phyloP scores from a whole-genome alignment of 1,140 invertebrate species.

The Helicoverpa zea region DNA sequence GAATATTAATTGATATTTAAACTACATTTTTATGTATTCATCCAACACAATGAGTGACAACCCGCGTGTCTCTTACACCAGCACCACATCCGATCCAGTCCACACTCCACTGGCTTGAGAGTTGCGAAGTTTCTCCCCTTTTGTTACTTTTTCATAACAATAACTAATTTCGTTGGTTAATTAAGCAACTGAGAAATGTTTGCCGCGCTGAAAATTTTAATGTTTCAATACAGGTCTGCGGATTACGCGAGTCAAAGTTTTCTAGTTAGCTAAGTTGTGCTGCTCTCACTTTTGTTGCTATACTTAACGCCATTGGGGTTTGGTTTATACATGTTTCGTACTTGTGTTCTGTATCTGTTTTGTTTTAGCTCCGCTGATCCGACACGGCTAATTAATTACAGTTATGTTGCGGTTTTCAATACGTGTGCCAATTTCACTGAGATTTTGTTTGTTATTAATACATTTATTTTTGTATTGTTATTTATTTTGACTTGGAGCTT shows the following conservation, averaged over 20 bases:
- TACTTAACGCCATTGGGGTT: constrained; percentile 27
- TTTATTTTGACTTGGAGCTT: no score
- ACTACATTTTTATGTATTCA: no score
- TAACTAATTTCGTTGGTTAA: constrained; percentile 73
- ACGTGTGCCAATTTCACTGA: background rate
- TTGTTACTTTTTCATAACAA: constrained; percentile 73
- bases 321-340: constrained; percentile 11
- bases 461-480: no score
- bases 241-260: constrained; percentile 45
- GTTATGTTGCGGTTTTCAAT: background rate
- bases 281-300: constrained; percentile 20
- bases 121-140: constrained; percentile 62
- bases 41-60: background rate
- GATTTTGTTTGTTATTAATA: background rate
- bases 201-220: constrained; percentile 53
- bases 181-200: constrained; percentile 65
- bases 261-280: constrained; percentile 29
- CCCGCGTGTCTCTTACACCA: constrained; percentile 40
- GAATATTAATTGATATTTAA: no score
- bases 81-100: constrained; percentile 28
- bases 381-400: constrained; percentile 1
- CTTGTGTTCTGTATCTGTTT: constrained; percentile 27
- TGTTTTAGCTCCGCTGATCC: background rate
- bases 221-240: constrained; percentile 53
- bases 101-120: constrained; percentile 57